These are phyloP conservation scores for Drosophila atripex DNA, from an alignment of 2,888 invertebrate species.

Conservation along the genomic window DNA sequence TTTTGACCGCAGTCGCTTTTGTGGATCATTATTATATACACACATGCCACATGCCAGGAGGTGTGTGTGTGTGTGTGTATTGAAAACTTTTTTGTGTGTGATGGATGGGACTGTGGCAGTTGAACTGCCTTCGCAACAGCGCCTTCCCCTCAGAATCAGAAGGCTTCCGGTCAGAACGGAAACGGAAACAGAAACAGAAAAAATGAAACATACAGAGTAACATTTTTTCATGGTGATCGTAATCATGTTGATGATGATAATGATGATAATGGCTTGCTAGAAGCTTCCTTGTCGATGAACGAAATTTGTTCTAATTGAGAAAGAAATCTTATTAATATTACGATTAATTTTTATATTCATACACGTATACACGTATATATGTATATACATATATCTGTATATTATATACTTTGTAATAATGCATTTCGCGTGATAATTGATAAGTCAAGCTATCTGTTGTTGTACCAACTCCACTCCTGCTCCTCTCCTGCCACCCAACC, in stretches of 20 bases:
- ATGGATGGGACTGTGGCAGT: slow-evolving; percentile 52
- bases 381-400: slow-evolving; percentile 23
- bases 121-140: slow-evolving; percentile 44
- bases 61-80: slow-evolving; percentile 8
- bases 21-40: slow-evolving; percentile 4
- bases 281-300: slow-evolving; percentile 23
- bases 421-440: slow-evolving; percentile 72
- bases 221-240: slow-evolving; percentile 67
- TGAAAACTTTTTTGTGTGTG: slow-evolving; percentile 58
- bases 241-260: slow-evolving; percentile 45
- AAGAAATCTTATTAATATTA: slow-evolving; percentile 32
- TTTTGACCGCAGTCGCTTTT: slow-evolving; percentile 24
- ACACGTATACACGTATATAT: slow-evolving; percentile 20
- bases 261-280: slow-evolving; percentile 29
- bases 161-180: slow-evolving; percentile 9
- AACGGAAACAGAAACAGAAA: slow-evolving; percentile 20
- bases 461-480: slow-evolving; percentile 13
- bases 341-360: slow-evolving; percentile 33
- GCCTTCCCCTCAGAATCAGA: slow-evolving; percentile 19
- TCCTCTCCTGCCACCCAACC: slow-evolving; percentile 1
- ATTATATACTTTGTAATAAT: slow-evolving; percentile 52
- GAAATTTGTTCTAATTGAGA: slow-evolving; percentile 25
- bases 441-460: slow-evolving; percentile 64
- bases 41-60: slow-evolving; percentile 39
- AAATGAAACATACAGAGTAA: slow-evolving; percentile 54